phyloP scores from a whole-genome alignment of 2,888 invertebrate genomes.

The Aromia moschata region DNA sequence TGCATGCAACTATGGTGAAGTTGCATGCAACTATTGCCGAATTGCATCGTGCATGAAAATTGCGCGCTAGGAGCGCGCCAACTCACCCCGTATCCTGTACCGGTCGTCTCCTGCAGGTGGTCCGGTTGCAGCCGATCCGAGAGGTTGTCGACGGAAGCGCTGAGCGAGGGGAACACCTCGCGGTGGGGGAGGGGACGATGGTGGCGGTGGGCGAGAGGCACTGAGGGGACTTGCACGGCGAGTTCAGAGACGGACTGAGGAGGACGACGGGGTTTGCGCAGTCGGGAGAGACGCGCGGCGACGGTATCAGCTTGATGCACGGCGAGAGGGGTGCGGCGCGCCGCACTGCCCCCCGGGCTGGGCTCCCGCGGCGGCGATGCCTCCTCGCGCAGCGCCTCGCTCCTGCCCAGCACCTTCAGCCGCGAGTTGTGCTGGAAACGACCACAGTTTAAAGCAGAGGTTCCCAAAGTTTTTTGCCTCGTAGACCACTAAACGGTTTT shows the following conservation, averaged over 20 bases:
- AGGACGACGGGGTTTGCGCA: conserved; percentile 51
- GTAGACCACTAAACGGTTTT: too few relatives aligned
- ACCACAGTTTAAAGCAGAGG: too few relatives aligned
- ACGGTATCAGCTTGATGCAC: conserved; percentile 58
- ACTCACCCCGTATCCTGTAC: conserved; percentile 31
- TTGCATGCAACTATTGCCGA: too few relatives aligned
- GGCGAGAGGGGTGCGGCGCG: conserved; percentile 47
- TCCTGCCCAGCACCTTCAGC: conserved; percentile 85
- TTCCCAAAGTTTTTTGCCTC: too few relatives aligned
- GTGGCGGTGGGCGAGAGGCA: conserved; percentile 56
- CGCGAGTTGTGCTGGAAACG: conserved; percentile 72
- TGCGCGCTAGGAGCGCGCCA: too few relatives aligned
- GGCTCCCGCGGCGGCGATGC: conserved; percentile 69
- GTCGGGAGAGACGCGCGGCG: conserved; percentile 45
- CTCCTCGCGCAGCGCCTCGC: conserved; percentile 90
- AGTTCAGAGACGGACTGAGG: conserved; percentile 53
- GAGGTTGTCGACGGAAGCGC: conserved; percentile 34
- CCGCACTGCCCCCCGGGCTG: conserved; percentile 50
- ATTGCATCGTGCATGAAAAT: too few relatives aligned
- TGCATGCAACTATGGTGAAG: too few relatives aligned
- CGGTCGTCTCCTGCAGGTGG: conserved; percentile 27
- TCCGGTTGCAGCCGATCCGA: conserved; percentile 30
- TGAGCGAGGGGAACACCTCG: conserved; percentile 41
- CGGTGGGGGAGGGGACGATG: conserved; percentile 53
- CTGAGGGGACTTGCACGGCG: conserved; percentile 46